Evolutionary conservation across 2,113 vertebrate species (phyloP), one percentile per base, ranked within the genome.

Genomic region (Tetrao urogallus): DNA sequence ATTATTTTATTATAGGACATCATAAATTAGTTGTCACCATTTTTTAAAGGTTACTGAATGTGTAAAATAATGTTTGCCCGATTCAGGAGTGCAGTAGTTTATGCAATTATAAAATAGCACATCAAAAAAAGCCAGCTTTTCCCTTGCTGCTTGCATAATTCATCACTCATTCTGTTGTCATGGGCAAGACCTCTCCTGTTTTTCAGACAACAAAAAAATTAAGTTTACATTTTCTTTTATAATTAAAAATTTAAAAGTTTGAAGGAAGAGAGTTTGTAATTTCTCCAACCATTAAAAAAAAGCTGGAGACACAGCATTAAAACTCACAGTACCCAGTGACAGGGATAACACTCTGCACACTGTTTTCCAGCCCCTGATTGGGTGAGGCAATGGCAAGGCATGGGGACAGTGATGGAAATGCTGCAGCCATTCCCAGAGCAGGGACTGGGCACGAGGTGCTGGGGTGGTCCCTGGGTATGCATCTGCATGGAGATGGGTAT

Each of bases 161-260:
- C 93, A 96, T 96, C 30, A 60, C 86, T 96, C 89, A 80, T 77
- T 57, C 86, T 45, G 63, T 69, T 89, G 93, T 93, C 92, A 43
- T 1, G 69, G 88, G 88, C 69, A 6, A 94, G 96, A 96, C 97
- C 96, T 96, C 92, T 93, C 73, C 56, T 89, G 48, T 78, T 73
- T 57, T 14, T 60, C 86, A 96, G 90, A 94, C 82, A 89, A 81
- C 86, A 82, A 80, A 79, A 94, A 96, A 93, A 93, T 92, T 90
- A 96, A 92, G 93, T 94, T 96, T 94, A 77, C 75, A 63, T 87
- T 89, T 73, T 54, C 56, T 67, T 45, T 54, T 30, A 77, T 67
- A 85, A 97, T 97, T 93, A 97, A 96, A 98, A 96, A 96, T 95
- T 83, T 69, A 94, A 38, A 91, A 74, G 77, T 93, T 94, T 91